These are phyloP conservation scores for Ataeniobius toweri DNA, from an alignment of 2,797 vertebrate species.

Conservation along the genomic window DNA sequence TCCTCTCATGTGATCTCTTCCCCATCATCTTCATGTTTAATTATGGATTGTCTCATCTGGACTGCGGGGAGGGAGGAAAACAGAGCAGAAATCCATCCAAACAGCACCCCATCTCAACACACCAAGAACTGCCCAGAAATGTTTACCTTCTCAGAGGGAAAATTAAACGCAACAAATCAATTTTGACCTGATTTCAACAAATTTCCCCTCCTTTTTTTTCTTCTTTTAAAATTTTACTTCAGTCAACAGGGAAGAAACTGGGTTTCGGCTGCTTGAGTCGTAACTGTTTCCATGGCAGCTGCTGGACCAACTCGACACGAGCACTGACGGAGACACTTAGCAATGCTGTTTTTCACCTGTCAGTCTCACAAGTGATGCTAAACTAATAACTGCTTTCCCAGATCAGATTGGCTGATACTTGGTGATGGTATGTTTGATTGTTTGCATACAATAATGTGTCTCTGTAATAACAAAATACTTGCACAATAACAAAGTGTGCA, in stretches of 20 bases:
- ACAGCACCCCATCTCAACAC: constrained; percentile 26
- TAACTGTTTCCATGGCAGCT: constrained; percentile 79
- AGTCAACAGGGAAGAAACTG: constrained; percentile 58
- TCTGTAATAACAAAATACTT: not conserved
- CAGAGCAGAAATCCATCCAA: constrained; percentile 32
- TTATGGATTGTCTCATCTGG: constrained; percentile 61
- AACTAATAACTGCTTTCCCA: constrained; percentile 55
- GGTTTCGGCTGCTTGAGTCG: constrained; percentile 68
- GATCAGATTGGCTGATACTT: constrained; percentile 34
- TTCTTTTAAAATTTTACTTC: constrained; percentile 35
- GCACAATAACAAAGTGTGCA: not conserved
- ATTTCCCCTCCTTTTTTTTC: not conserved
- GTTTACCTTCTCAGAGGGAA: constrained; percentile 39
- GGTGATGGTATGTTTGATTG: constrained; percentile 7
- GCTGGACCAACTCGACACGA: constrained; percentile 65
- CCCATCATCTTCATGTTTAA: constrained; percentile 60
- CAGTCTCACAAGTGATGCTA: constrained; percentile 75
- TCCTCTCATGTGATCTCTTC: constrained; percentile 61
- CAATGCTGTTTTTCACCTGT: constrained; percentile 71
- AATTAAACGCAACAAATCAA: constrained; percentile 46
- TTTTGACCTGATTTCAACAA: constrained; percentile 54
- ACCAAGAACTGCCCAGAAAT: not conserved
- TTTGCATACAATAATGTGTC: not conserved
- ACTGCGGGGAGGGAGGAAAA: constrained; percentile 40
- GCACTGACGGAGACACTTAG: constrained; percentile 73